Conservation (phyloP, 1,140 invertebrate genomes). For the Diachasma alloeum region DNA sequence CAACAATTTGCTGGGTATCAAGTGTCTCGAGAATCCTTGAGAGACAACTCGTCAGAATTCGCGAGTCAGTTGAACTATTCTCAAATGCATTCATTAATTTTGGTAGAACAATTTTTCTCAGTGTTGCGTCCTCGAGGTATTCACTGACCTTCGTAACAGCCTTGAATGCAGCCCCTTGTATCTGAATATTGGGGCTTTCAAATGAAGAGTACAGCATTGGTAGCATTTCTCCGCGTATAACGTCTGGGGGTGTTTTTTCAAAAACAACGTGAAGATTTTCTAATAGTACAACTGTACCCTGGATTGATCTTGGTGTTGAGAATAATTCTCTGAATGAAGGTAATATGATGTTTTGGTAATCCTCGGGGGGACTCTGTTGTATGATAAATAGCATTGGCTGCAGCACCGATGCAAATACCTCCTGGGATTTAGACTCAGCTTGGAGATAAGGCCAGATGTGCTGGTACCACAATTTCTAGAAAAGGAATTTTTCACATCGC, state of each 20-base stretch:
- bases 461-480: slow-evolving; percentile 95
- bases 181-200: slow-evolving; percentile 90
- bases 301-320: slow-evolving; percentile 81
- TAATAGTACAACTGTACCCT: slow-evolving; percentile 88
- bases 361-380: slow-evolving; percentile 81
- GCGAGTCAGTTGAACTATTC: slow-evolving; percentile 81
- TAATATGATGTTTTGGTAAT: slow-evolving; percentile 85
- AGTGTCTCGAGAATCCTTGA: slow-evolving; percentile 83
- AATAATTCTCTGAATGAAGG: slow-evolving; percentile 77
- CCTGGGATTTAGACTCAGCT: slow-evolving; percentile 83
- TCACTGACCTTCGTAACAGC: slow-evolving; percentile 87
- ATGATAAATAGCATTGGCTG: slow-evolving; percentile 89
- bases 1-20: slow-evolving; percentile 88
- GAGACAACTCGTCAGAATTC: slow-evolving; percentile 79
- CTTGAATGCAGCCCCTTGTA: slow-evolving; percentile 89
- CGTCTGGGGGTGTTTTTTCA: slow-evolving; percentile 84
- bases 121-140: slow-evolving; percentile 83
- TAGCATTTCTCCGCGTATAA: slow-evolving; percentile 82
- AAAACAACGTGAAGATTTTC: slow-evolving; percentile 93
- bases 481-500: slow-evolving; percentile 1
- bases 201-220: slow-evolving; percentile 90
- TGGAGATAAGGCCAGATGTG: slow-evolving; percentile 91
- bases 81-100: slow-evolving; percentile 90
- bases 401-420: slow-evolving; percentile 87
- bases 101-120: slow-evolving; percentile 84